Conservation (phyloP, 2,797 vertebrate species). For the Cirrhinus mrigala region DNA sequence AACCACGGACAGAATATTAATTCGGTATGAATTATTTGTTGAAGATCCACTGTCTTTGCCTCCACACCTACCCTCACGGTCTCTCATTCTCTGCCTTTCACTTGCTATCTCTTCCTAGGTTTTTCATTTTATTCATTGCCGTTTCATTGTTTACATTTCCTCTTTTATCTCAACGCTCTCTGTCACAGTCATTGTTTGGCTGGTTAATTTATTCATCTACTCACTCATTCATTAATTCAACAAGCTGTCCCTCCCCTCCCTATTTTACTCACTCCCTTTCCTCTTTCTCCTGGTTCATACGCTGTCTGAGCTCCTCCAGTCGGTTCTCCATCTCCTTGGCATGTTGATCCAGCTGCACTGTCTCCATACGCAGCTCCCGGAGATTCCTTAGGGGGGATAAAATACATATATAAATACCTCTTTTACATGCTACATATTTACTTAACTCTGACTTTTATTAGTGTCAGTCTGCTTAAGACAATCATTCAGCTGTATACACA, state of each 20-base stretch:
- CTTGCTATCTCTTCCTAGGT: not conserved
- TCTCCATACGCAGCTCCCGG: conserved; percentile 81
- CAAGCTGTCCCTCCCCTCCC: conserved; percentile 5
- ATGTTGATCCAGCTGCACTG: conserved; percentile 81
- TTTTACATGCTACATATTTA: not conserved
- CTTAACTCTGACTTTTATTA: not conserved
- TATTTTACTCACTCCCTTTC: conserved; percentile 84
- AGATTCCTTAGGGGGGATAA: conserved; percentile 78
- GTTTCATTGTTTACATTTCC: conserved; percentile 23
- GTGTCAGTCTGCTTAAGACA: not conserved
- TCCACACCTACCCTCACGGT: not conserved
- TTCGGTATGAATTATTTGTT: not conserved
- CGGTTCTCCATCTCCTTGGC: conserved; percentile 86
- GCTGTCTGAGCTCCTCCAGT: conserved; percentile 81
- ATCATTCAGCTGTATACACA: conserved; percentile 2
- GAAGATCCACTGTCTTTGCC: not conserved
- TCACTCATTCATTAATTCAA: conserved; percentile 25
- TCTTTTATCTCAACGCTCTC: not conserved
- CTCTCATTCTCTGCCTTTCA: conserved; percentile 5
- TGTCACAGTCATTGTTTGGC: conserved; percentile 10
- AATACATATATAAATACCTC: not conserved
- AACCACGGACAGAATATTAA: conserved; percentile 7
- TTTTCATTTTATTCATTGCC: not conserved
- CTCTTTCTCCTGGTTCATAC: conserved; percentile 85
- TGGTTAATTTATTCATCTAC: conserved; percentile 32